Evolutionary conservation across 2,113 vertebrate species (phyloP), one percentile per base, ranked within the genome.

Genomic region (Galbula dea): DNA sequence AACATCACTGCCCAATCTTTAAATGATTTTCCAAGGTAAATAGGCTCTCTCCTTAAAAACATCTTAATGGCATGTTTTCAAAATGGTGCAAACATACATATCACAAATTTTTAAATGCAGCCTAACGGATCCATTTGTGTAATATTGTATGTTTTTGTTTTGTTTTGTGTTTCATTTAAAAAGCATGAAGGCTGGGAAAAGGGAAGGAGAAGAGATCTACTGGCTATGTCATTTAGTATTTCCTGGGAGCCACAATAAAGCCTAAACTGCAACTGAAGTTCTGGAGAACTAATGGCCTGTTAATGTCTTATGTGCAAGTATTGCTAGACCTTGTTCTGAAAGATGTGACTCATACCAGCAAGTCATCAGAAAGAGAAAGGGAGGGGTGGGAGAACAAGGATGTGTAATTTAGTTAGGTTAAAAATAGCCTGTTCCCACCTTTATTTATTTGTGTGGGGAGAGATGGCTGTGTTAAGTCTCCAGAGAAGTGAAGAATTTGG

Each of bases 391-490:
- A 86, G 89, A 96, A 59, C 32, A 88, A 80, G 79, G 48, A 95
- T 91, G 68, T 90, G 79, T 94, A 75, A 90, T 89, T 71, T 45
- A 72, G 10, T 72, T 29, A 15, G 67, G 57, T 49, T 94, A 88
- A 90, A 96, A 94, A 94, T 87, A 95, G n/a, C 72, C 67, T 69
- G 36, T 77, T 94, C 55, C 75, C 78, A 83, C 90, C 55, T 83
- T 76, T 62, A 19, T 85, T 58, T 94, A 65, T 86, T 39, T 58
- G 24, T 88, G 85, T 76, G 72, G 49, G 63, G 85, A 67, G 80
- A 61, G 62, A 82, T 55, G 51, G 43, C 75, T 91, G 84, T 87
- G 63, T 73, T 80, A 59, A 87, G 39, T 77, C 72, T 88, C n/a
- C 2, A 15, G 62, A 32, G 55, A 92, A 69, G 39, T 73, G 78